phyloP scores from a whole-genome alignment of 2,113 vertebrate genomes.

The Haemorhous mexicanus region DNA sequence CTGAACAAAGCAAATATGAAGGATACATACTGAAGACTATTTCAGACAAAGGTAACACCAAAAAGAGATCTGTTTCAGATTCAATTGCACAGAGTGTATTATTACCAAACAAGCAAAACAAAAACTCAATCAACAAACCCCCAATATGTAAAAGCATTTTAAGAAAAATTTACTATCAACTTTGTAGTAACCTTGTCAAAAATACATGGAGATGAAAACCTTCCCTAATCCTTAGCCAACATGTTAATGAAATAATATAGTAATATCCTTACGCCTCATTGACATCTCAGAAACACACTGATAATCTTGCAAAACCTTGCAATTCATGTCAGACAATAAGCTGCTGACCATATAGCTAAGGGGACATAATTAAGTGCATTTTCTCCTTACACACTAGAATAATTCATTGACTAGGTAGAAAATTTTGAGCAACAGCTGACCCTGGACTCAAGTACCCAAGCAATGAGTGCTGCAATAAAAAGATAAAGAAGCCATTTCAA shows the following conservation, averaged over 20 bases:
- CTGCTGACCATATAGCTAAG: not conserved
- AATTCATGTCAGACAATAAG: not conserved
- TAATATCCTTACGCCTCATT: accelerated
- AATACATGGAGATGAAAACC: not conserved
- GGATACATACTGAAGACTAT: not conserved
- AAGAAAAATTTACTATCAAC: not conserved
- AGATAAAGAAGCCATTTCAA: accelerated
- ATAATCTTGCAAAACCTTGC: not conserved
- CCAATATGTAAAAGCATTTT: accelerated
- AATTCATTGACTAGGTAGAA: not conserved
- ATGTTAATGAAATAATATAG: not conserved
- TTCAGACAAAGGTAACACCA: not conserved
- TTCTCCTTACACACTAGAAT: not conserved
- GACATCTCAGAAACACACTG: not conserved
- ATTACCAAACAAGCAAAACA: not conserved
- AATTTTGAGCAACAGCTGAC: not conserved
- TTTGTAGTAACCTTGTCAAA: not conserved
- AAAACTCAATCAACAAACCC: not conserved
- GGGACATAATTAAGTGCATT: accelerated
- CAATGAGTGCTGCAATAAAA: not conserved
- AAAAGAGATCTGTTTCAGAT: not conserved
- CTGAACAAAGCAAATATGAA: not conserved
- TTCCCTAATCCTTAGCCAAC: not conserved
- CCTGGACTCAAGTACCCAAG: not conserved
- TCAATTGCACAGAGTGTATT: not conserved